Percentiles rank a stretch among this genome's conserved stretches.
Evolutionary conservation across 2,888 invertebrate genomes (phyloP).

Genomic region (Salpingus planirostris): DNA sequence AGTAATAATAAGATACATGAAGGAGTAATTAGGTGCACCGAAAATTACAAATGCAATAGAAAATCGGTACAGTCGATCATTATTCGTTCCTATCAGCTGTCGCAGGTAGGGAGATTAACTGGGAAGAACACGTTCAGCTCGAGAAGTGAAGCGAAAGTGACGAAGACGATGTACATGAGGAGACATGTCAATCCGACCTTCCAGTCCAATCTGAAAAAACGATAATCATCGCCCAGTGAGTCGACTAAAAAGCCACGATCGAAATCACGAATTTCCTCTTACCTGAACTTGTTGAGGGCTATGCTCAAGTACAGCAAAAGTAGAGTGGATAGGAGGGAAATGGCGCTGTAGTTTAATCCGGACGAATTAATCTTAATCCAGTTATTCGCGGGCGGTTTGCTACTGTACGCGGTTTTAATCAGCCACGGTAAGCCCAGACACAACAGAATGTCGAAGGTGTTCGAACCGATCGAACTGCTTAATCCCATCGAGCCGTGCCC

Average conservation of each 20-base stretch:
- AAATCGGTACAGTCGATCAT: no score
- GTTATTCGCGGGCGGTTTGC: constrained; percentile 48
- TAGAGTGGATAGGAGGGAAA: constrained; percentile 65
- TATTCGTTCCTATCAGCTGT: constrained; percentile 41
- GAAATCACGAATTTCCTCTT: constrained; percentile 15
- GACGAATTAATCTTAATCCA: constrained; percentile 65
- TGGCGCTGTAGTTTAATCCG: constrained; percentile 66
- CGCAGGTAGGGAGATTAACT: constrained; percentile 65
- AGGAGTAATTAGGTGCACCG: no score
- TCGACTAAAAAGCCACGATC: constrained; percentile 3
- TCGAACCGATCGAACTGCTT: constrained; percentile 83
- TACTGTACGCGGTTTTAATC: constrained; percentile 68
- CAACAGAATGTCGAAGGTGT: constrained; percentile 81
- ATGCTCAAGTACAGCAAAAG: constrained; percentile 59
- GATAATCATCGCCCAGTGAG: not conserved
- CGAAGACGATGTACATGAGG: constrained; percentile 56
- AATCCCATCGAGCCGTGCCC: constrained; percentile 81
- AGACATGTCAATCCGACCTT: constrained; percentile 60
- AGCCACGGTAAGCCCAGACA: constrained; percentile 84
- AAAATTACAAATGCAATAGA: no score
- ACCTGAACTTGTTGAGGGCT: constrained; percentile 55
- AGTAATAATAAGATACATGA: no score
- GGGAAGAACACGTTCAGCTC: constrained; percentile 70
- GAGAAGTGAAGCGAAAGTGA: constrained; percentile 60
- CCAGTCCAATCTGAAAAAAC: constrained; percentile 51